Base-by-base conservation (phyloP, 2,113 vertebrate species). In the Hystrix brachyura region DNA sequence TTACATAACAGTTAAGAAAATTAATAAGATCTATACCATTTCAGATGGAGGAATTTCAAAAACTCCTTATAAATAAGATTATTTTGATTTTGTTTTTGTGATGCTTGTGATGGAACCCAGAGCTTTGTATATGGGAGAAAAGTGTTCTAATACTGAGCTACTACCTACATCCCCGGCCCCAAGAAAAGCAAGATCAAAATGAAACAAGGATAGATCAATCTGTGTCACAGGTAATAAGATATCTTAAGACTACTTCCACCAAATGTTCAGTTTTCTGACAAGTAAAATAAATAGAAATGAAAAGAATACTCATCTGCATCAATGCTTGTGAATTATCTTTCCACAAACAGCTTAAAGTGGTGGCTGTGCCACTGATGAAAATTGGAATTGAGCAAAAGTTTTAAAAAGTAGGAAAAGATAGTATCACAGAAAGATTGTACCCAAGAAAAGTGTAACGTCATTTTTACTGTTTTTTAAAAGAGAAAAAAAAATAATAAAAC, bases 261-360 rank as follows among this genome's bases (percentile, higher is more conserved):
- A 55, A 91, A 82, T 4, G 38, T 17, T 55, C 19, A 81, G 13
- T 64, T 81, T 82, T 69, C 6, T 83, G 29, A 76, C 46, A 94
- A n/a, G 32, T 53, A 93, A 82, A 87, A 82, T 10, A 76, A 67
- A 64, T 10, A 82, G 38, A 32, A 82, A 95, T 90, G 10, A 87
- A 87, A 87, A 93, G 34, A 74, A 1, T 23, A 29, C 13, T 21
- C 18, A 71, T 69, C 12, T 25, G 5, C 83, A 78, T 78, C 43
- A 90, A 59, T 92, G 14, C 11, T 53, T 72, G 10, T 90, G 29
- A 82, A 43, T 69, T 53, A 59, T 64, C 15, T 90, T 93, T 82
- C 69, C 43, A 81, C 57, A 87, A 84, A 62, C 7, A 67, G 4
- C 21, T n/a, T 85, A 60, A 95, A 48, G 29, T 48, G 6, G 12